Conservation (phyloP, 2,113 vertebrate genomes). For the Aphelocoma coerulescens region DNA sequence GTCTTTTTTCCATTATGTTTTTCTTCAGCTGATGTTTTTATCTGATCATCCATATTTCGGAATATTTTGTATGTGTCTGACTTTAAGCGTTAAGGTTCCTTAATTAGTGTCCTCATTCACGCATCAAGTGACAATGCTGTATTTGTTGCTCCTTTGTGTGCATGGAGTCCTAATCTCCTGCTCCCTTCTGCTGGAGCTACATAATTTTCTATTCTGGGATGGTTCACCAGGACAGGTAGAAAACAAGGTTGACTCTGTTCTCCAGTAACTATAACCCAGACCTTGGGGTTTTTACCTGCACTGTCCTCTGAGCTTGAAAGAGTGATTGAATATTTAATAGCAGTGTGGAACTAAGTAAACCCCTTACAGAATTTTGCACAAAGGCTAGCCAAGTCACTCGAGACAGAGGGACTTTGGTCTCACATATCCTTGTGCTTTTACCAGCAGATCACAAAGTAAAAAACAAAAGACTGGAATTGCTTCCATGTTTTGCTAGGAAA, state of each 20-base stretch:
- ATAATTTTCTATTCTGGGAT: not conserved
- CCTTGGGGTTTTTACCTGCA: not conserved
- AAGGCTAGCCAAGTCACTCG: not conserved
- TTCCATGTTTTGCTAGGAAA: not conserved
- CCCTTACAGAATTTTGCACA: not conserved
- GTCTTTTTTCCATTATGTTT: not conserved
- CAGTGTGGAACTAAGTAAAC: not conserved
- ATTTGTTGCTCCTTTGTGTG: not conserved
- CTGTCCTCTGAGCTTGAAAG: not conserved
- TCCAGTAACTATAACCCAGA: not conserved
- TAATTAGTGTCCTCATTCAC: not conserved
- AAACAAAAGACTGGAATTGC: not conserved
- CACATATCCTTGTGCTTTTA: not conserved
- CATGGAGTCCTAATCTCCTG: not conserved
- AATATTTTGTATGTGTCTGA: not conserved
- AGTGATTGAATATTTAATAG: not conserved
- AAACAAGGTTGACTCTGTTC: not conserved
- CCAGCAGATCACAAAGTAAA: not conserved
- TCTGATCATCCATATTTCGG: not conserved
- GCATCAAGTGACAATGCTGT: not conserved
- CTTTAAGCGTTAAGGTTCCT: not conserved
- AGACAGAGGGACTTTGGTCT: not conserved
- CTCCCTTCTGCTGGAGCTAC: not conserved
- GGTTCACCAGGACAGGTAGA: not conserved
- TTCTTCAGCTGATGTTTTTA: not conserved